Evolutionary conservation across 2,113 vertebrate genomes (phyloP), one percentile per base, ranked within the genome.

Genomic region (Pandion haliaetus): DNA sequence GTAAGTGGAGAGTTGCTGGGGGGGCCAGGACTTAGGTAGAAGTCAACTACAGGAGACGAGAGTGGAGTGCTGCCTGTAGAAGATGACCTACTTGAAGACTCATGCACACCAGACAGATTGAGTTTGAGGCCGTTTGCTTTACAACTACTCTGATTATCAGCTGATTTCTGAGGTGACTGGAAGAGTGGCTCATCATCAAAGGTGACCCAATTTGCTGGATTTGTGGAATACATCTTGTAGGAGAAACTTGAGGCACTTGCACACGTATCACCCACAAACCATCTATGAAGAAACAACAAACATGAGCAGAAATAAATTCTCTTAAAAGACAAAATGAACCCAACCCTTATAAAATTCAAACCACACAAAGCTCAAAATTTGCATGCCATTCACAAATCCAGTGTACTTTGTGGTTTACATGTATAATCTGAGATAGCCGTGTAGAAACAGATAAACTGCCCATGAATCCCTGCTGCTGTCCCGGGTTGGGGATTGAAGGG

Each of bases 191-290:
- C 99, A 1, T 99, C 99, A 67, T 99, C 99, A 74, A 99, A 99
- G 12, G 99, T 99, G 93, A 99, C 99, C 99, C 99, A 99, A 83
- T 98, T 99, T 77, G 99, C 98, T 93, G 99, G 99, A 97, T 99
- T 99, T 44, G 98, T 98, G 74, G 99, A 99, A 87, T 98, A 99
- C 99, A 99, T 99, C 95, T 97, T 97, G 66, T 40, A 42, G 44
- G 38, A 89, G 50, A 74, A 94, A 67, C 47, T 66, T n/a, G 62
- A 93, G 73, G 74, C 78, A 90, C 91, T 85, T 70, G 36, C 47
- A 81, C 84, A 69, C 1, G 1, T 88, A 85, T 94, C 71, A 94
- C 87, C 36, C 21, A 1, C 36, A 80, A 87, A 87, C 76, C 92
- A 95, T 91, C 98, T 98, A 63, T 9, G 26, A 93, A 93, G 95